Evolutionary conservation across 2,888 invertebrate species (phyloP), one percentile per base, ranked within the genome.

Genomic region (Nymphalis urticae): DNA sequence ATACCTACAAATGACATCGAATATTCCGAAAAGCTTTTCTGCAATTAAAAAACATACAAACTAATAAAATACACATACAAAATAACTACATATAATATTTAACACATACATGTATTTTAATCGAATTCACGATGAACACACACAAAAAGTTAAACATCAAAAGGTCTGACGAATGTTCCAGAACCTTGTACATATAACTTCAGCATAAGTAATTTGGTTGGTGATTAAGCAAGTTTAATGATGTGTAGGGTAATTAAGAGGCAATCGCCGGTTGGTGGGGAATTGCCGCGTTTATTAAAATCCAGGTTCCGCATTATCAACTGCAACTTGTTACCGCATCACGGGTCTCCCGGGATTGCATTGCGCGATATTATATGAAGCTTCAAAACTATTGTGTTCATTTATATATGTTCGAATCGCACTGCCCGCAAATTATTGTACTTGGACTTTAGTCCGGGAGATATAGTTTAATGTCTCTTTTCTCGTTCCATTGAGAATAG

Each of bases 271-370:
- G 7, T 21, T n/a, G 13, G 58, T 19, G 62, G 58, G 62, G 58
- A 63, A 50, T 59, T 64, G 10, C 56, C 48, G 48, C 65, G 58
- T 65, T 59, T 48, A 51, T 65, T 50, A 67, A 42, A 21, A 32
- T 50, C 62, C 16, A 13, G 64, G 47, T 19, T 48, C 51, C 42
- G 64, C 69, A 62, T 59, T 69, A 67, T 67, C 54, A 68, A 64
- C 61, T 63, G 72, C 68, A 70, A 64, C 68, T 68, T 53, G 64
- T 67, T 62, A 54, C 65, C 70, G 68, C 72, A 70, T 62, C 62
- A 56, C 27, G 72, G 27, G 69, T 78, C 83, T 78, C 81, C 72
- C 71, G 80, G 81, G 82, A 79, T 73, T 74, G 78, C 76, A 77
- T 80, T 81, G 80, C 81, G 76, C 76, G 72, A 71, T 72, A 72